Percentiles rank a stretch among this genome's conserved stretches.
Evolutionary conservation across 2,888 invertebrate genomes (phyloP).

Genomic region (Nomada fabriciana): DNA sequence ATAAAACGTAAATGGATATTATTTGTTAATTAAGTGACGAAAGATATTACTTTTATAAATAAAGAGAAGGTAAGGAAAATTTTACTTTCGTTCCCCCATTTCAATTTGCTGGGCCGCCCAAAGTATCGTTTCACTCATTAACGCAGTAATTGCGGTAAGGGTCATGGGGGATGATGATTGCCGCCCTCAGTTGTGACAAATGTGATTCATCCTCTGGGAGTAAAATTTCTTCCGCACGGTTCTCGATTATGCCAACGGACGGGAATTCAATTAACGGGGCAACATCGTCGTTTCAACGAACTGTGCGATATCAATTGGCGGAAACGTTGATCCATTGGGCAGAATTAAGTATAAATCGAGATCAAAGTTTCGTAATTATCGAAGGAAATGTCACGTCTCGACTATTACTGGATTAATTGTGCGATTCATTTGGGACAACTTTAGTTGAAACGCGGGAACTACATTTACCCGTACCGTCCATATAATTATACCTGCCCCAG

Average conservation of each 20-base stretch:
- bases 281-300: background rate
- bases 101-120: conserved; percentile 14
- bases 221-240: background rate
- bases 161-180: conserved; percentile 2
- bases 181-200: conserved; percentile 13
- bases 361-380: background rate
- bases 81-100: background rate
- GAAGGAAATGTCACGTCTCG: background rate
- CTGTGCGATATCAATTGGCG: background rate
- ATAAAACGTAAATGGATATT: background rate
- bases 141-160: conserved; percentile 14
- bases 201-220: background rate
- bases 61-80: background rate
- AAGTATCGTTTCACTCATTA: conserved; percentile 18
- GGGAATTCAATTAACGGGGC: conserved; percentile 36
- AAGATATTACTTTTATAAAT: background rate
- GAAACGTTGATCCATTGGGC: background rate
- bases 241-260: conserved; percentile 9
- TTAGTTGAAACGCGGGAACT: background rate
- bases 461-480: conserved; percentile 2
- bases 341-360: too few species aligned
- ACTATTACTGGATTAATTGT: background rate
- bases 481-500: conserved; percentile 5
- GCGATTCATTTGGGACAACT: conserved; percentile 14
- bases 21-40: background rate